Base-by-base conservation (phyloP, 2,797 vertebrate species). In the Xyrichtys novacula region DNA sequence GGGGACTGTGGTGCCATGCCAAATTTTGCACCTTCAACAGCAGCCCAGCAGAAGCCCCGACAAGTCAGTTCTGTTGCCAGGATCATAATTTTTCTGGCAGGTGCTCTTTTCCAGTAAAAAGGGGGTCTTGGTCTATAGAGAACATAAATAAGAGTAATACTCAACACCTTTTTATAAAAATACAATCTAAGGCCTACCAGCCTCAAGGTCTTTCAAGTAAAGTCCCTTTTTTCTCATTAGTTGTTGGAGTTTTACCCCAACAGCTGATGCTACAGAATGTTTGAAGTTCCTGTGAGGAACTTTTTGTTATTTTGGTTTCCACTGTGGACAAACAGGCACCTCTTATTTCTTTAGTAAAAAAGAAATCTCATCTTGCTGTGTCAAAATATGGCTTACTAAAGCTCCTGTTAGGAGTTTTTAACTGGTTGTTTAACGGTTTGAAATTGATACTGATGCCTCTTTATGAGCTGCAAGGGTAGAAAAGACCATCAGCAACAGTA, bases 11-110 rank as follows among this genome's bases (percentile, higher is more conserved):
- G 71, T 38, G 6, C 1, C 17, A 55, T 80, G 88, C 79, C 85
- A 90, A 48, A 52, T 72, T 69, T 78, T 81, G 44, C 87, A 78
- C 78, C 69, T 86, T 83, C n/a, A 64, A 47, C 71, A 71, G 76
- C 75, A 80, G 73, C 65, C 47, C 50, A 65, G 73, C 42, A 60
- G 66, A 76, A 60, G 58, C 50, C 14, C 7, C 11, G 38, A 43
- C 53, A 63, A 66, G 52, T 71, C 44, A 72, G 57, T 61, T 29
- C 28, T 34, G 34, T 7, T 80, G 78, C 86, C 86, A 89, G 64
- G 53, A 82, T 68, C 29, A 57, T 76, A 64, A 47, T 59, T 66
- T 69, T 23, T 65, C n/a, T 85, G 80, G 77, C 74, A 0, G 58
- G 38, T 50, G 32, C 54, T 54, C 36, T 56, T 65, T 61, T 70